These are phyloP conservation scores for Mungos mungo DNA, from an alignment of 2,113 vertebrate species.

Conservation along the genomic window DNA sequence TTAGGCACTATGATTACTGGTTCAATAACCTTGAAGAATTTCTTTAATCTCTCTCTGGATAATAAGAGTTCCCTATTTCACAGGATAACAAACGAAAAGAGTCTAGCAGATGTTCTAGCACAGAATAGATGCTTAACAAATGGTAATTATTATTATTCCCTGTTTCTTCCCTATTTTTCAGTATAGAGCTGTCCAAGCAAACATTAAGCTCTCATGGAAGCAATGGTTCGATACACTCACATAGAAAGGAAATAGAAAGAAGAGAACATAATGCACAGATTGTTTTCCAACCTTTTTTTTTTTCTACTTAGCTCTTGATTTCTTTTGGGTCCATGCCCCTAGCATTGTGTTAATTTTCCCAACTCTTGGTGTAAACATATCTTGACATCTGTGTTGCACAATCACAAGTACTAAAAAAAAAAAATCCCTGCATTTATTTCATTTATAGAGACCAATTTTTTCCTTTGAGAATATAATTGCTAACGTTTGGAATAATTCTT, in stretches of 20 bases:
- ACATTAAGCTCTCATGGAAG: background rate
- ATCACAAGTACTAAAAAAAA: slow-evolving; percentile 50
- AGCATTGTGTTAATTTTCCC: slow-evolving; percentile 50
- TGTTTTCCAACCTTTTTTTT: background rate
- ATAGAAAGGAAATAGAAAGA: background rate
- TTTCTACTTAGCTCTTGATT: slow-evolving; percentile 9
- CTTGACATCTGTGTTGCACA: slow-evolving; percentile 59
- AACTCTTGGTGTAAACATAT: slow-evolving; percentile 47
- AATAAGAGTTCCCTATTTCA: background rate
- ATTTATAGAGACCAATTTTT: slow-evolving; percentile 62
- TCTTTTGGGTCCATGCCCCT: background rate
- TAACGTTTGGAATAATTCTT: slow-evolving; percentile 65
- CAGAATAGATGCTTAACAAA: slow-evolving; percentile 41
- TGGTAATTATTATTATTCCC: background rate
- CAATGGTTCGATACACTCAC: background rate
- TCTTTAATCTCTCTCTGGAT: background rate
- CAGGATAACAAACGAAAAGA: background rate
- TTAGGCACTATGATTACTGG: background rate
- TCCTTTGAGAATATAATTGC: slow-evolving; percentile 68
- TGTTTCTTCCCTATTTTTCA: background rate
- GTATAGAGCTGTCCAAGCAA: background rate
- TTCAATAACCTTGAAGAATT: background rate
- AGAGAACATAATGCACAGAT: background rate
- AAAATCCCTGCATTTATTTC: slow-evolving; percentile 39
- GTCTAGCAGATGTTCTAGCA: slow-evolving; percentile 24